Conservation (phyloP, 2,888 invertebrate species). For the Chymomyza caudatula region DNA sequence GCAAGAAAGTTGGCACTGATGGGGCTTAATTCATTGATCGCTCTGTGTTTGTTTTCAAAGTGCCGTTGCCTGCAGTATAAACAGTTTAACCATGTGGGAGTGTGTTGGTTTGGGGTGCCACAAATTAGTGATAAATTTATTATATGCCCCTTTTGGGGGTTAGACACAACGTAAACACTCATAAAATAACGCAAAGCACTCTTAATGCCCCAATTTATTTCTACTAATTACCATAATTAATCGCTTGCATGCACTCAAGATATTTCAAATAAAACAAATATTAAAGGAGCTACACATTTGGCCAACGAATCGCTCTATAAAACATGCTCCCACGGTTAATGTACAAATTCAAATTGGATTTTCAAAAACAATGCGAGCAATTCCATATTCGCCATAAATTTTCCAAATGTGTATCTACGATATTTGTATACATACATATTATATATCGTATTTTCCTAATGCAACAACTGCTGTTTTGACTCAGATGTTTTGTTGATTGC, state of each 20-base stretch:
- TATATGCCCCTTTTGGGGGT: constrained; percentile 4
- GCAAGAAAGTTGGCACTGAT: constrained; percentile 10
- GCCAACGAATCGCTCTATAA: background rate
- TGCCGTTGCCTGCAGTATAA: background rate
- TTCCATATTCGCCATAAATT: background rate
- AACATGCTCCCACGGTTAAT: background rate
- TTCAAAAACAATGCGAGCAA: background rate
- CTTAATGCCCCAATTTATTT: constrained; percentile 24
- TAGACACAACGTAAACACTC: constrained; percentile 30
- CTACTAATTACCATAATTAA: constrained; percentile 27
- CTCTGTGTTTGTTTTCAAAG: constrained; percentile 39
- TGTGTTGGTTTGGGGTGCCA: constrained; percentile 5
- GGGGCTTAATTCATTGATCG: constrained; percentile 50
- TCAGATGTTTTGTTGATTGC: constrained; percentile 1
- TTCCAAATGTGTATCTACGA: background rate
- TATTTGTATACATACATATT: constrained; percentile 27
- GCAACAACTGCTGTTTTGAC: constrained; percentile 32
- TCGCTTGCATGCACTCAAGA: constrained; percentile 15
- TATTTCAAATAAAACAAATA: constrained; percentile 2
- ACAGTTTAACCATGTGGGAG: background rate
- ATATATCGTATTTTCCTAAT: constrained; percentile 19
- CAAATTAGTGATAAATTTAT: constrained; percentile 37
- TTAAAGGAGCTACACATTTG: too few species aligned
- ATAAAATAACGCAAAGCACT: constrained; percentile 6
- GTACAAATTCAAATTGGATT: background rate